These are phyloP conservation scores for Marasmarcha lunaedactyla DNA, from an alignment of 2,888 invertebrate genomes.

Conservation along the genomic window DNA sequence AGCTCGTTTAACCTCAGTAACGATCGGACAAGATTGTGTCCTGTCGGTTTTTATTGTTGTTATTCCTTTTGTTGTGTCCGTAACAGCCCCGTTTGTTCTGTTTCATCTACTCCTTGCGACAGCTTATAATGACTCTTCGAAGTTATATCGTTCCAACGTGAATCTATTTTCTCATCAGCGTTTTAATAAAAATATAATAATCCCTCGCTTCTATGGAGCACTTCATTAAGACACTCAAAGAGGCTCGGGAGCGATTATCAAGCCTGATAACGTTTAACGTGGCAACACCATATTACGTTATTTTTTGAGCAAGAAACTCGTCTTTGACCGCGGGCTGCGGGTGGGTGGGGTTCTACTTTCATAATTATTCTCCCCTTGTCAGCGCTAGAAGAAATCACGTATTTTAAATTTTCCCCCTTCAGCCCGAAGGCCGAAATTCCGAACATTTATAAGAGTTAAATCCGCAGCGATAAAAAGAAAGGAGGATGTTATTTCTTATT, in stretches of 20 bases:
- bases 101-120: conserved; percentile 20
- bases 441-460: conserved; percentile 35
- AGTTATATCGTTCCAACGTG: not conserved
- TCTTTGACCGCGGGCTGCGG: conserved; percentile 30
- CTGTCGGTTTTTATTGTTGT: conserved; percentile 45
- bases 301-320: conserved; percentile 34
- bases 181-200: conserved; percentile 51
- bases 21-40: conserved; percentile 48
- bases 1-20: conserved; percentile 45
- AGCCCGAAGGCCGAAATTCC: conserved; percentile 24
- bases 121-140: not conserved
- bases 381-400: conserved; percentile 33
- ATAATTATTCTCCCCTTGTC: conserved; percentile 49
- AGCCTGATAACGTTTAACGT: conserved; percentile 39
- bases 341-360: conserved; percentile 27
- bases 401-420: conserved; percentile 37
- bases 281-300: conserved; percentile 50
- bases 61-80: conserved; percentile 33
- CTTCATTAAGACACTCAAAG: conserved; percentile 56
- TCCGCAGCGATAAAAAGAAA: conserved; percentile 23
- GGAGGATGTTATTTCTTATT: conserved; percentile 42
- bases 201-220: conserved; percentile 38
- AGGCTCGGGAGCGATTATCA: conserved; percentile 53
- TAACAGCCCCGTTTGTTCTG: conserved; percentile 41
- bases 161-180: conserved; percentile 35